Conservation (phyloP, 2,113 vertebrate species). For the Sitta europaea region DNA sequence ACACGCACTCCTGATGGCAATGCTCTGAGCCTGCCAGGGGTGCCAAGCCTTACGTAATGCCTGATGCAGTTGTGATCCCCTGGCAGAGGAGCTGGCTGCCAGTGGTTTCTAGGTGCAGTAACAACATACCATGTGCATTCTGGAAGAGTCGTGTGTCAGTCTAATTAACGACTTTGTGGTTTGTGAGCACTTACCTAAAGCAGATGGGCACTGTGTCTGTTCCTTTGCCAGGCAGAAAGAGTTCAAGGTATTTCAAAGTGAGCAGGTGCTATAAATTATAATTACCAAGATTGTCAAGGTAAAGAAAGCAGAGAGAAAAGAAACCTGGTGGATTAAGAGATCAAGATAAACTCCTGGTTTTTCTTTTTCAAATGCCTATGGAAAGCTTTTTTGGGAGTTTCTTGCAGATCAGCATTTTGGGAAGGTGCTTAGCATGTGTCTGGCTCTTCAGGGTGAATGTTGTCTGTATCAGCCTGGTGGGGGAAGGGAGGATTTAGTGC, state of each 20-base stretch:
- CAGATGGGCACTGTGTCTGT: slow-evolving; percentile 65
- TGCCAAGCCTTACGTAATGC: slow-evolving; percentile 46
- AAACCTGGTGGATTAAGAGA: slow-evolving; percentile 55
- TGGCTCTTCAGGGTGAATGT: background rate
- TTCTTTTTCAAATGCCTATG: background rate
- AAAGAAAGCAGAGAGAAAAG: slow-evolving; percentile 49
- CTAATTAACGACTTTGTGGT: slow-evolving; percentile 67
- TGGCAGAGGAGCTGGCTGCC: slow-evolving; percentile 17
- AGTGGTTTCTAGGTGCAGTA: slow-evolving; percentile 17
- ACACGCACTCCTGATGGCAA: slow-evolving; percentile 33
- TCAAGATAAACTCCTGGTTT: slow-evolving; percentile 31
- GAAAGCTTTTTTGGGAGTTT: background rate
- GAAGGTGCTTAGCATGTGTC: background rate
- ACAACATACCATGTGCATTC: slow-evolving; percentile 17
- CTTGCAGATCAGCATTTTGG: background rate
- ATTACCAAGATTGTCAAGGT: slow-evolving; percentile 36
- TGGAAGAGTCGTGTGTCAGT: slow-evolving; percentile 65
- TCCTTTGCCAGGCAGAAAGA: slow-evolving; percentile 62
- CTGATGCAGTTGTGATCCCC: slow-evolving; percentile 7
- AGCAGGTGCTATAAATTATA: slow-evolving; percentile 68
- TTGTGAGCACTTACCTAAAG: slow-evolving; percentile 54
- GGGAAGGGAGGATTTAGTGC: background rate
- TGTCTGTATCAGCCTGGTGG: background rate
- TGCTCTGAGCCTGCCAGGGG: background rate
- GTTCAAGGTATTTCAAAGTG: slow-evolving; percentile 60